phyloP scores from a whole-genome alignment of 2,888 invertebrate genomes.

The Ormyrus rosae region DNA sequence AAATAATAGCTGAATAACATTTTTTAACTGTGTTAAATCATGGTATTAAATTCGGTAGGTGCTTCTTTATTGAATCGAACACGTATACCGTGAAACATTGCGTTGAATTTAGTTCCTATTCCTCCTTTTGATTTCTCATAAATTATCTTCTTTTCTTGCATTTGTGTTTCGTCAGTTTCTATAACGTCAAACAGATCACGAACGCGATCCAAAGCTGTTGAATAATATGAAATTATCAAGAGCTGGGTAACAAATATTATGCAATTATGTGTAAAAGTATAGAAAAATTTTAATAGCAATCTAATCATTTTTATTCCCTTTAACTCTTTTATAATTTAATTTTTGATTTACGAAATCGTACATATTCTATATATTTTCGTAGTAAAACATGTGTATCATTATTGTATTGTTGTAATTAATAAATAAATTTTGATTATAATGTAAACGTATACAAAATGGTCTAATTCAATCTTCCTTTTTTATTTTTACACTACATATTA shows the following conservation, averaged over 20 bases:
- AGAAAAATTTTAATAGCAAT: background rate
- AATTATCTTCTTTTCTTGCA: conserved; percentile 59
- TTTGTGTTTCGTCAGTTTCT: conserved; percentile 75
- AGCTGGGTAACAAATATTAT: background rate
- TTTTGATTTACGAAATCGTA: background rate
- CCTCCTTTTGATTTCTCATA: conserved; percentile 59
- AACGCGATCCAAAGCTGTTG: conserved; percentile 82
- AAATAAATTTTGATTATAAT: conserved; percentile 50
- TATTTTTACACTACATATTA: background rate
- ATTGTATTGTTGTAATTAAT: conserved; percentile 38
- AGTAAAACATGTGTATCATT: conserved; percentile 27
- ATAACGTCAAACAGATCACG: conserved; percentile 80
- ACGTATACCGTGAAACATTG: conserved; percentile 68
- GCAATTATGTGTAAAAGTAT: background rate
- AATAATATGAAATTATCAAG: conserved; percentile 22
- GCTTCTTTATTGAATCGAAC: conserved; percentile 62
- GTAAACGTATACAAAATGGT: conserved; percentile 3
- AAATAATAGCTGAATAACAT: background rate
- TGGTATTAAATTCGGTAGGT: conserved; percentile 47
- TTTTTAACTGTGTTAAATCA: conserved; percentile 45
- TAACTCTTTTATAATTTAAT: background rate
- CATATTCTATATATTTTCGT: conserved; percentile 6
- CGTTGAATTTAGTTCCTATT: conserved; percentile 66
- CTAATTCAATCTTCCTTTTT: too few species aligned
- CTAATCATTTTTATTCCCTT: background rate